Evolutionary conservation across 1,140 invertebrate genomes (phyloP).

Genomic region (Anastrepha obliqua): DNA sequence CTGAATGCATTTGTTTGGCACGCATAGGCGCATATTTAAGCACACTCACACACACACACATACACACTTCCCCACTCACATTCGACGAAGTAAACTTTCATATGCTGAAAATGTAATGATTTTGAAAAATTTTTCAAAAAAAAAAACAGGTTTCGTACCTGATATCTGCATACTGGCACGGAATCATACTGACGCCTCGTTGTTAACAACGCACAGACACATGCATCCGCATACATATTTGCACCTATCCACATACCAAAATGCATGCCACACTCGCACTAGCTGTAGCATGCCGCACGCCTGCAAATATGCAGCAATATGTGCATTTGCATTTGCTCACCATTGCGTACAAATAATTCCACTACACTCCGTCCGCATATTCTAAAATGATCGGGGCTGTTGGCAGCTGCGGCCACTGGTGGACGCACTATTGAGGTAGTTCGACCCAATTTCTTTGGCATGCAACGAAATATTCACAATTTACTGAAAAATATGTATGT

Average conservation of each 20-base stretch:
- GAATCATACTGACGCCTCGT: neutral
- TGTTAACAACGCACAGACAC: neutral
- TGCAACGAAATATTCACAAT: constrained; percentile 43
- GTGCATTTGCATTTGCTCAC: constrained; percentile 8
- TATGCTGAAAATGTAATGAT: constrained; percentile 32
- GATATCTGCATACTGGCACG: neutral
- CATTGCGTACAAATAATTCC: constrained; percentile 10
- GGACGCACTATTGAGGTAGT: neutral
- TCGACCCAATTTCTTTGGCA: constrained; percentile 43
- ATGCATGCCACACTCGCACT: neutral
- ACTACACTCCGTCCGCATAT: neutral
- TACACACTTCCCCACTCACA: neutral
- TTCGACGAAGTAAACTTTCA: neutral
- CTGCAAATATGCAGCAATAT: constrained; percentile 20
- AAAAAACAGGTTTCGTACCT: neutral
- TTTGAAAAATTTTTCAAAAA: constrained; percentile 1
- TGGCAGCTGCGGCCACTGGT: neutral
- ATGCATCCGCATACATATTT: neutral
- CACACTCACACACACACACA: neutral
- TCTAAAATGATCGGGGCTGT: neutral
- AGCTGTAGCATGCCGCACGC: neutral
- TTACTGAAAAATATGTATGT: neutral
- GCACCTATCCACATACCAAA: neutral
- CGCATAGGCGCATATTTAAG: constrained; percentile 24
- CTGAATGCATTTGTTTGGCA: constrained; percentile 21